These are phyloP conservation scores for Bergia sp. DNA, from an alignment of 92 coral and sea anemone species.

Conservation along the genomic window DNA sequence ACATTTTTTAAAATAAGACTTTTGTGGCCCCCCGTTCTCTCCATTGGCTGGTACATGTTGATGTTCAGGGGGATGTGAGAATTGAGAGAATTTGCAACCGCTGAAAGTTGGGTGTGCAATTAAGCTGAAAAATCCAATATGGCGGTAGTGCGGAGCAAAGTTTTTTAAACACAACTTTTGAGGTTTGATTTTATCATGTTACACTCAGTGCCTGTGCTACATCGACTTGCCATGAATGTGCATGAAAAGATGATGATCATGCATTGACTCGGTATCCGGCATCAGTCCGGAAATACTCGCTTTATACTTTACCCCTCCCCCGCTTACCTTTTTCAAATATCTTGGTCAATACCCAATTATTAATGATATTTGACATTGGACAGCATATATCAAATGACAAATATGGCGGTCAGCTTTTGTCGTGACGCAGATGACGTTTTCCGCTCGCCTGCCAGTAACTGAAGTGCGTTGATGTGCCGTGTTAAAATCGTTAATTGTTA, in stretches of 20 bases:
- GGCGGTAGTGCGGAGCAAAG: not conserved
- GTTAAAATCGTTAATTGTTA: not conserved
- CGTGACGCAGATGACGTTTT: not conserved
- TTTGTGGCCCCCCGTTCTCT: no score
- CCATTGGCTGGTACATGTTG: no score
- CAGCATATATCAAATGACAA: not conserved
- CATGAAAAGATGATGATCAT: no score
- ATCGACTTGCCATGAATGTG: not conserved
- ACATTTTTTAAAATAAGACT: no score
- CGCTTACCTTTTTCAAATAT: no score
- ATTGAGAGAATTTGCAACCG: not conserved
- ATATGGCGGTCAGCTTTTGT: not conserved
- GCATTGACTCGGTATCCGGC: no score
- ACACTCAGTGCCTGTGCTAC: not conserved
- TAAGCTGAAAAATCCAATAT: not conserved
- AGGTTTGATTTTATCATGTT: not conserved
- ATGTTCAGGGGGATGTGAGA: no score
- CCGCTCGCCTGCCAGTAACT: not conserved
- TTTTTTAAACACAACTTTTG: no score
- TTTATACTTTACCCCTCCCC: no score
- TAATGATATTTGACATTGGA: not conserved
- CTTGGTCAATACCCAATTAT: not conserved
- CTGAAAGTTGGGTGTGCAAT: not conserved
- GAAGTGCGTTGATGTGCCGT: not conserved
- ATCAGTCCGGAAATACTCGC: no score